These are phyloP conservation scores for Cephalopterus ornatus DNA, from an alignment of 2,113 vertebrate species.

Conservation along the genomic window DNA sequence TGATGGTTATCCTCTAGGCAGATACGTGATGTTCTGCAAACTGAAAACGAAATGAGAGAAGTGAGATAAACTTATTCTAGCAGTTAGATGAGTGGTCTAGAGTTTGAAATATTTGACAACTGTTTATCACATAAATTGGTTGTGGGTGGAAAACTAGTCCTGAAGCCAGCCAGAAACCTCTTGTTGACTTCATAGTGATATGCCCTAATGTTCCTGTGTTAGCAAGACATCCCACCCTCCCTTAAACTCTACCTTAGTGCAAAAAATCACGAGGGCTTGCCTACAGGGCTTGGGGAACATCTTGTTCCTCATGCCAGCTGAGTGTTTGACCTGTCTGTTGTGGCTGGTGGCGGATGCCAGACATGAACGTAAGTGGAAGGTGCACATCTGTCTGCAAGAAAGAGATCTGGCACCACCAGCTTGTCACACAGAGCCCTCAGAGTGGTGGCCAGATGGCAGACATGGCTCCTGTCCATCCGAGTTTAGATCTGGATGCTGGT, in stretches of 20 bases:
- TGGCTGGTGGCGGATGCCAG: background rate
- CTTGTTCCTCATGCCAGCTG: background rate
- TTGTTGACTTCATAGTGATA: background rate
- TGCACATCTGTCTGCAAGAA: background rate
- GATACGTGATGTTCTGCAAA: background rate
- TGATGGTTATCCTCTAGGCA: slow-evolving; percentile 56
- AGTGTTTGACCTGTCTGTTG: background rate
- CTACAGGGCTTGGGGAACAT: fast-evolving
- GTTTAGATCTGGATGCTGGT: background rate
- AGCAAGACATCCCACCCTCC: background rate
- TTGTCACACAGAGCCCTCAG: background rate
- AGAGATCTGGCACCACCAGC: background rate
- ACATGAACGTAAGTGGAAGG: background rate
- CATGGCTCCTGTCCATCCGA: background rate
- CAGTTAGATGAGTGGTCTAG: background rate
- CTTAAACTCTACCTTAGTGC: background rate
- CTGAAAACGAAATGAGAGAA: background rate
- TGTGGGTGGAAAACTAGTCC: background rate
- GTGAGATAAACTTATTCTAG: background rate
- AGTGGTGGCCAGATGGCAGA: background rate
- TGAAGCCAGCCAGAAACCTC: background rate
- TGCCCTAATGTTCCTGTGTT: background rate
- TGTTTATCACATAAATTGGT: background rate
- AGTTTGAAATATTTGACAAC: background rate
- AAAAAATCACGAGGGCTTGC: fast-evolving